Evolutionary conservation across 2,888 invertebrate species (phyloP).

Genomic region (Luffia ferchaultella): DNA sequence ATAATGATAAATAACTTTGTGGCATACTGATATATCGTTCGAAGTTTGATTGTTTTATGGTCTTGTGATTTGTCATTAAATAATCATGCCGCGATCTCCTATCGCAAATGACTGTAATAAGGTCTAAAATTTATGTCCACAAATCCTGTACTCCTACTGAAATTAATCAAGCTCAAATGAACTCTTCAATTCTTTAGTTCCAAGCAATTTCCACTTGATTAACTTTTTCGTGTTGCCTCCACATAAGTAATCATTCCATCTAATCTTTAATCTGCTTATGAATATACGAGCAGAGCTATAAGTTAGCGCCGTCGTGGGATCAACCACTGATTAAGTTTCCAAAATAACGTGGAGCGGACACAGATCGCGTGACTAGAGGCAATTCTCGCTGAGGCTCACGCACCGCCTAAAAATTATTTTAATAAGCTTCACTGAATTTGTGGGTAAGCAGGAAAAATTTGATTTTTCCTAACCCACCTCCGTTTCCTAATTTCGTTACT

Average conservation of each 20-base stretch:
- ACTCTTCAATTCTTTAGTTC: background rate
- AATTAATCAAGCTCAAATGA: background rate
- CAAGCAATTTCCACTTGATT: conserved; percentile 23
- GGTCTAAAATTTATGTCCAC: too few species aligned
- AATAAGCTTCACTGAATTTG: conserved; percentile 1
- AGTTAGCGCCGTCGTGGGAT: conserved; percentile 40
- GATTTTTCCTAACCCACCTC: background rate
- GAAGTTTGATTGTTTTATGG: too few species aligned
- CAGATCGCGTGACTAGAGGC: conserved; percentile 39
- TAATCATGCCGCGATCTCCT: too few species aligned
- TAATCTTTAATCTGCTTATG: conserved; percentile 36
- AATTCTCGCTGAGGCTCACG: conserved; percentile 50
- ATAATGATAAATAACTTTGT: too few species aligned
- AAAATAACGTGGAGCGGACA: conserved; percentile 11
- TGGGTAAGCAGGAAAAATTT: background rate
- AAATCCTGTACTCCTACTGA: background rate
- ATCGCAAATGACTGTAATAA: too few species aligned
- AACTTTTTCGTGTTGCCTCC: conserved; percentile 31
- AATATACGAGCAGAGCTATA: conserved; percentile 31
- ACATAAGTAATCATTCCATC: conserved; percentile 24
- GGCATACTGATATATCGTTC: too few species aligned
- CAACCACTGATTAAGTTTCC: conserved; percentile 47
- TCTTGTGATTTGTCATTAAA: too few species aligned
- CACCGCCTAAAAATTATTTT: conserved; percentile 31
- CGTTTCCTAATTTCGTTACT: too few species aligned